Conservation (phyloP, 23 tunicate species). For the Diplosoma virens region DNA sequence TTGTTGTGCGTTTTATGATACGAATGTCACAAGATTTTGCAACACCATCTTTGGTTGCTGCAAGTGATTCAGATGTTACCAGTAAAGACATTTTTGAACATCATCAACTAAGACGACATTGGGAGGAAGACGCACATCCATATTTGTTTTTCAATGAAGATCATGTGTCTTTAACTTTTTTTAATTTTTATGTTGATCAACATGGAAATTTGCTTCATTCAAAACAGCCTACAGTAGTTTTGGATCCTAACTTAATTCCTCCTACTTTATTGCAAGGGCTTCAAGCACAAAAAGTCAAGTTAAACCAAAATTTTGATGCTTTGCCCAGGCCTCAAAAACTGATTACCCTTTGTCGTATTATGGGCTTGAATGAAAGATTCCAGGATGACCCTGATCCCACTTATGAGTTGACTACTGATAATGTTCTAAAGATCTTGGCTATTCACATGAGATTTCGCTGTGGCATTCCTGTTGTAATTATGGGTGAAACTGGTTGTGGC, state of each 20-base stretch:
- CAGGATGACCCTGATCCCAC: slow-evolving; percentile 69
- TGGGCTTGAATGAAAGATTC: slow-evolving; percentile 40
- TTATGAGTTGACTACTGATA: slow-evolving; percentile 82
- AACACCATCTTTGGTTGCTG: slow-evolving; percentile 58
- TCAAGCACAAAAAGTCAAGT: slow-evolving; percentile 42
- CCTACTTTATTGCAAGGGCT: slow-evolving; percentile 33
- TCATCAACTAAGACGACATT: slow-evolving; percentile 49
- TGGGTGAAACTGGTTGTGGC: slow-evolving; percentile 95
- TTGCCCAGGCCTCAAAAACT: slow-evolving; percentile 44
- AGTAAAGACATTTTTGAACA: not conserved
- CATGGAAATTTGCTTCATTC: slow-evolving; percentile 46
- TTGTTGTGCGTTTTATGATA: slow-evolving; percentile 76
- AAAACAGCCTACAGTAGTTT: slow-evolving; percentile 15
- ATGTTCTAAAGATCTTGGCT: slow-evolving; percentile 74
- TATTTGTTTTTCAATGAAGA: slow-evolving; percentile 76
- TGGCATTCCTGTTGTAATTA: slow-evolving; percentile 73
- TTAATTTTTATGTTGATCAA: slow-evolving; percentile 40
- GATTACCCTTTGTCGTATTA: slow-evolving; percentile 41
- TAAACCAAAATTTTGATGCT: slow-evolving; percentile 52
- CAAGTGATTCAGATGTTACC: not conserved
- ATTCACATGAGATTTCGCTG: slow-evolving; percentile 84
- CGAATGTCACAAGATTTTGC: slow-evolving; percentile 90
- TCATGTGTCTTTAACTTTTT: slow-evolving; percentile 44
- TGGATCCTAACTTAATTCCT: slow-evolving; percentile 29
- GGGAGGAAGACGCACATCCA: slow-evolving; percentile 70